Evolutionary conservation across 2,797 vertebrate species (phyloP), one percentile per base, ranked within the genome.

Genomic region (Phylloscopus collybita): DNA sequence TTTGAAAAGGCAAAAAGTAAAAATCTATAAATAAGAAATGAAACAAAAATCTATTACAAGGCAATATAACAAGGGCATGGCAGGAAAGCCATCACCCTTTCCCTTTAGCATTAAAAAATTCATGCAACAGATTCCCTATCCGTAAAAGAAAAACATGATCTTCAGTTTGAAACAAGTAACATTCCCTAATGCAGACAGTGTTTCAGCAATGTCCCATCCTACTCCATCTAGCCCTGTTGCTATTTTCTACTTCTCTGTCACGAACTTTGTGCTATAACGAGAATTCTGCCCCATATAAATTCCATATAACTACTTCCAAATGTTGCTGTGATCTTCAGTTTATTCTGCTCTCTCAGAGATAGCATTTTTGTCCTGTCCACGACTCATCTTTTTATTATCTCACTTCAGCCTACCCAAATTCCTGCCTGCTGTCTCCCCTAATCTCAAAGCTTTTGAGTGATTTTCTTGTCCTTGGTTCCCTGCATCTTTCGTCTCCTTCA

Each of bases 1-100:
- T 74, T 21, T 85, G 23, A 42, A 95, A 80, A 80, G 11, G 30
- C 13, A 71, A 76, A 47, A 66, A 64, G 5, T 50, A 88, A 92
- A 95, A 85, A 83, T 75, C 29, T 42, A 66, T 80, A 88, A 86
- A 53, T 80, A 89, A 45, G 38, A 93, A 93, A 83, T 38, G 2
- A 89, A 95, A 76, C 4, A 85, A 74, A 91, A 32, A 40, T 2
- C 32, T 72, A 65, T 59, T 72, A 36, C 27, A 73, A 56, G 12
- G 6, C 32, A 78, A 54, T 72, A 26, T 34, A 76, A 12, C 36
- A 29, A 87, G 12, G 10, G 47, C 22, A 71, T 6, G 49, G 22
- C 10, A 57, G n/a, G 18, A 86, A 91, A 85, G 4, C 8, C 25
- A 25, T 65, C 30, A 60, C 16, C 3, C 7, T 86, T 65, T 86